Evolutionary conservation across 2,797 vertebrate species (phyloP).

Genomic region (Poeciliopsis turneri): DNA sequence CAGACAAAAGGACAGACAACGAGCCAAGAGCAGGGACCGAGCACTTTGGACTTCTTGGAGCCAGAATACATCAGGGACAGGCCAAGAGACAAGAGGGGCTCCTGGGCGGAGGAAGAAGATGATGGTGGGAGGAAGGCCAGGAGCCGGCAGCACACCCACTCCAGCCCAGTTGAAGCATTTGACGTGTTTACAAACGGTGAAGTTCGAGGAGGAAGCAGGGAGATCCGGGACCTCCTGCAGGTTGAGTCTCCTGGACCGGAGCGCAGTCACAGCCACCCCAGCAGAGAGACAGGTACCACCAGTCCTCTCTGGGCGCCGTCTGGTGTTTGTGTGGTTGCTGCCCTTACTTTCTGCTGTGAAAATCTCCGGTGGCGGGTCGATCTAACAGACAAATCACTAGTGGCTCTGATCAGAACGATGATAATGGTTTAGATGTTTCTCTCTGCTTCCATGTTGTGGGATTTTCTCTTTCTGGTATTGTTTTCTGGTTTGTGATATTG

Average conservation of each 20-base stretch:
- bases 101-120: slow-evolving; percentile 61
- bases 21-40: slow-evolving; percentile 60
- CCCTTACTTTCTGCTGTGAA: slow-evolving; percentile 24
- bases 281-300: slow-evolving; percentile 75
- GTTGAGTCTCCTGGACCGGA: slow-evolving; percentile 56
- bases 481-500: slow-evolving; percentile 9
- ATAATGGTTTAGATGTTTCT: slow-evolving; percentile 17
- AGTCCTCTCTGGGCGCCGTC: slow-evolving; percentile 31
- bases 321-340: slow-evolving; percentile 55
- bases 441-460: slow-evolving; percentile 28
- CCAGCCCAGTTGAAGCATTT: slow-evolving; percentile 71
- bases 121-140: slow-evolving; percentile 30
- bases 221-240: slow-evolving; percentile 38
- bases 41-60: slow-evolving; percentile 38
- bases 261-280: slow-evolving; percentile 51
- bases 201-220: slow-evolving; percentile 46
- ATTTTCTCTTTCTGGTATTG: slow-evolving; percentile 11
- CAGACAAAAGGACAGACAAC: slow-evolving; percentile 53
- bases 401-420: neutral
- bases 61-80: slow-evolving; percentile 19
- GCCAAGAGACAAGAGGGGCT: slow-evolving; percentile 32
- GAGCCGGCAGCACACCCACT: slow-evolving; percentile 52
- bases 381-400: slow-evolving; percentile 19
- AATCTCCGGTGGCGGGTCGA: slow-evolving; percentile 72
- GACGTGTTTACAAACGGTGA: slow-evolving; percentile 47